These are phyloP conservation scores for Elmis aenea DNA, from an alignment of 2,888 invertebrate species.

Conservation along the genomic window DNA sequence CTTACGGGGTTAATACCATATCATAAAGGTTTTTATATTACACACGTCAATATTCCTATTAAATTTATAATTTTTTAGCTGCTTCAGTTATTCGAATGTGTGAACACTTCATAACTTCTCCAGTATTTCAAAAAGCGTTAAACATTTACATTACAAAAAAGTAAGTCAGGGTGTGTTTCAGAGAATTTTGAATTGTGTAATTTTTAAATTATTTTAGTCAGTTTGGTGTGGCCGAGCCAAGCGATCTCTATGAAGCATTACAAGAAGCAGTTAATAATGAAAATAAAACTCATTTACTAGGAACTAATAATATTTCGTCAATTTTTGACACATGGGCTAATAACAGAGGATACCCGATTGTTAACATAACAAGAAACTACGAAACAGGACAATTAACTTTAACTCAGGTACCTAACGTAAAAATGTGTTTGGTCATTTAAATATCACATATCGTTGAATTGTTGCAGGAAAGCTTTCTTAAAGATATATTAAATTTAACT, in stretches of 20 bases:
- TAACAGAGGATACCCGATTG: constrained; percentile 79
- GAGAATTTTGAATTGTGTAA: background rate
- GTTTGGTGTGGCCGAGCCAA: constrained; percentile 76
- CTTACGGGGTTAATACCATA: no score
- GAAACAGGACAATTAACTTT: constrained; percentile 14
- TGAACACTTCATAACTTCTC: constrained; percentile 76
- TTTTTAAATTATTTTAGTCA: constrained; percentile 42
- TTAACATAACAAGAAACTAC: constrained; percentile 61
- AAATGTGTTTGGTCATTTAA: no score
- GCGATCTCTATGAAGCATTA: constrained; percentile 80
- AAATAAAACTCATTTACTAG: constrained; percentile 3
- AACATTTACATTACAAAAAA: constrained; percentile 57
- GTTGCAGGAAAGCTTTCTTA: no score
- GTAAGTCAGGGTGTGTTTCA: constrained; percentile 1
- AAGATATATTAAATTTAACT: no score
- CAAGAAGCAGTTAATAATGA: constrained; percentile 66
- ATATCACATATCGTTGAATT: no score
- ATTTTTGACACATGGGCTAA: constrained; percentile 90
- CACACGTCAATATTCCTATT: no score
- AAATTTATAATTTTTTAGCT: no score
- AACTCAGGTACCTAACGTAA: constrained; percentile 14
- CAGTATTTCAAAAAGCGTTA: constrained; percentile 67
- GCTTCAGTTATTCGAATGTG: constrained; percentile 90
- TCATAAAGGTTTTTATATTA: no score
- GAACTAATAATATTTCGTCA: constrained; percentile 3